Percentiles rank a stretch among this genome's conserved stretches.
phyloP scores from a whole-genome alignment of 2,797 vertebrate genomes.

The Propithecus perrieri region DNA sequence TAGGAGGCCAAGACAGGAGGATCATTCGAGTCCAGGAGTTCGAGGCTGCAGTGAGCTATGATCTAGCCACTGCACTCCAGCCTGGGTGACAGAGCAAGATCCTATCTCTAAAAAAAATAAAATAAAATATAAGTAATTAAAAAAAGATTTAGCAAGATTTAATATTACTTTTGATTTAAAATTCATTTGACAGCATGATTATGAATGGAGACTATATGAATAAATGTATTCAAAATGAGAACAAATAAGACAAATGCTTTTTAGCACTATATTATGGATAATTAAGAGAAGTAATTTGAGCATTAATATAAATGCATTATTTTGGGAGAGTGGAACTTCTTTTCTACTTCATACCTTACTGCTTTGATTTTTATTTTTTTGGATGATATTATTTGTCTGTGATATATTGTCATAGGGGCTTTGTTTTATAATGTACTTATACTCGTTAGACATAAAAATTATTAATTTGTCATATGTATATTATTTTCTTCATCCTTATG shows the following conservation, averaged over 20 bases:
- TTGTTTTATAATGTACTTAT: conserved; percentile 43
- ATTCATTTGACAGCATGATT: conserved; percentile 42
- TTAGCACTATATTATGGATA: background rate
- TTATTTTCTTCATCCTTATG: background rate
- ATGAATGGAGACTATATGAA: background rate
- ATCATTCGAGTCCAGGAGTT: background rate
- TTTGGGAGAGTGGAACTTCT: conserved; percentile 12
- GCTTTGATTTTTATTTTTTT: background rate
- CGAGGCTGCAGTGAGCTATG: background rate
- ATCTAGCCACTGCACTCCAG: background rate
- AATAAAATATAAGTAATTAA: background rate
- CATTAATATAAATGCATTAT: background rate
- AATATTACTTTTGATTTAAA: conserved; percentile 43
- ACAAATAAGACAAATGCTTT: conserved; percentile 30
- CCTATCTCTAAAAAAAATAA: background rate
- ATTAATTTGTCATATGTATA: background rate
- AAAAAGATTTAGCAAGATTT: conserved; percentile 27
- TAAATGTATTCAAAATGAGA: conserved; percentile 53
- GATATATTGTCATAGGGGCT: background rate
- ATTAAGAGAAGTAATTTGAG: conserved; percentile 55
- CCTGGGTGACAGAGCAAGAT: background rate
- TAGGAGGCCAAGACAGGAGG: background rate
- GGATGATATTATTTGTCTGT: background rate
- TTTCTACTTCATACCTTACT: conserved; percentile 30
- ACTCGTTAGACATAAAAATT: background rate